Evolutionary conservation across 1,140 invertebrate species (phyloP).

Genomic region (Aleiodes sp.): DNA sequence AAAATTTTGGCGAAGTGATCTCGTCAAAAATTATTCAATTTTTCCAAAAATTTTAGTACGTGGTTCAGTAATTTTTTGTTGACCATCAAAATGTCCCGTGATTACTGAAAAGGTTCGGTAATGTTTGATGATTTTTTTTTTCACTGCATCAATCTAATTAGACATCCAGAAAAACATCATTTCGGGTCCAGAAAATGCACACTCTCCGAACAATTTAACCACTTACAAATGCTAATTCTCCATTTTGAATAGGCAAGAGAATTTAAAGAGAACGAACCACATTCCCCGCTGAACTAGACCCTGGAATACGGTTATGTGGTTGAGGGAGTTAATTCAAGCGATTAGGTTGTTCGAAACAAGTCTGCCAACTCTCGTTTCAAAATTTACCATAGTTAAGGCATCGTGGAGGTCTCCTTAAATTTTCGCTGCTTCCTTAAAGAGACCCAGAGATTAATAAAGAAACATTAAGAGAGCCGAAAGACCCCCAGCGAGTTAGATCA

Average conservation of each 20-base stretch:
- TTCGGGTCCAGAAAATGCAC: not conserved
- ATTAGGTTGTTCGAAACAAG: slow-evolving; percentile 32
- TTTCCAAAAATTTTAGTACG: no score
- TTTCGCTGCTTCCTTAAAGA: no score
- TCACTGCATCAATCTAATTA: no score
- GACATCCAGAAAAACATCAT: not conserved
- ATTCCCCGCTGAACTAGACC: not conserved
- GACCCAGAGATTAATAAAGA: no score
- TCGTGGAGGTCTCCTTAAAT: slow-evolving; percentile 6
- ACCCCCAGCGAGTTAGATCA: not conserved
- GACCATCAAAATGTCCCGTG: no score
- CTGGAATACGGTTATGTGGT: slow-evolving; percentile 20
- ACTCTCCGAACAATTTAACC: not conserved
- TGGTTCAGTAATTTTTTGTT: no score
- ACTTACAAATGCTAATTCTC: not conserved
- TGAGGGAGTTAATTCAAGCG: slow-evolving; percentile 33
- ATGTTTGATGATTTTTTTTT: no score
- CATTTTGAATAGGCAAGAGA: slow-evolving; percentile 1
- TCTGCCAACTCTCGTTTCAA: not conserved
- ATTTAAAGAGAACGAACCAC: slow-evolving; percentile 32
- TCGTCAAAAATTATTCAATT: no score
- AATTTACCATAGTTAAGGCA: not conserved
- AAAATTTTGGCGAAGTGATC: no score
- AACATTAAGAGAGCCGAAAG: no score
- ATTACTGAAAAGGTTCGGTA: no score